Conservation (phyloP, 2,113 vertebrate genomes). For the Cinclus cinclus region DNA sequence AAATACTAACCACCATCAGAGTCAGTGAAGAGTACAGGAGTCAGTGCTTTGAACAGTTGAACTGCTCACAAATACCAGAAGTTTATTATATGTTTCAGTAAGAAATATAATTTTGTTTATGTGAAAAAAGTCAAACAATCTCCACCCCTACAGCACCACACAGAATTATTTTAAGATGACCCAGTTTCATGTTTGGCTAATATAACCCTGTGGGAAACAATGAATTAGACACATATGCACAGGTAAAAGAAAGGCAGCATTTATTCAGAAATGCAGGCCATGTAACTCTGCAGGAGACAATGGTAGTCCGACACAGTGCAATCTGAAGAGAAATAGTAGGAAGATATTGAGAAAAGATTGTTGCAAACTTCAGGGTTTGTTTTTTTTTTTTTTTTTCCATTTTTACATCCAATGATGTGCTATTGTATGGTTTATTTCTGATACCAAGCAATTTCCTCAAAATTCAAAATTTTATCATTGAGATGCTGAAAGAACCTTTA, state of each 20-base stretch:
- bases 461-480: not conserved
- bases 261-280: not conserved
- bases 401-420: not conserved
- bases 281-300: not conserved
- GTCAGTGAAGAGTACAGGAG: not conserved
- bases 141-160: not conserved
- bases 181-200: not conserved
- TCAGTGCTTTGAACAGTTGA: not conserved
- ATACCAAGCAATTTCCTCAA: not conserved
- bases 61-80: not conserved
- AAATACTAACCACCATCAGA: not conserved
- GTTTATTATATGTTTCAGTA: not conserved
- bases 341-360: not conserved
- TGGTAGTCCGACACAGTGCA: not conserved
- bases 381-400: not conserved
- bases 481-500: not conserved
- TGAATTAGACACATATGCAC: not conserved
- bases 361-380: not conserved
- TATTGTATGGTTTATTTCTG: not conserved
- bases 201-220: not conserved
- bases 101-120: not conserved
- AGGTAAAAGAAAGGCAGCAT: not conserved
- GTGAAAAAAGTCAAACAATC: not conserved
- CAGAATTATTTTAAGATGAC: constrained; percentile 25
- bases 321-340: not conserved